A percentile compares a stretch with the other conserved stretches of the same genome.
phyloP scores from a whole-genome alignment of 1,140 invertebrate genomes.

The Melanaphis sacchari region DNA sequence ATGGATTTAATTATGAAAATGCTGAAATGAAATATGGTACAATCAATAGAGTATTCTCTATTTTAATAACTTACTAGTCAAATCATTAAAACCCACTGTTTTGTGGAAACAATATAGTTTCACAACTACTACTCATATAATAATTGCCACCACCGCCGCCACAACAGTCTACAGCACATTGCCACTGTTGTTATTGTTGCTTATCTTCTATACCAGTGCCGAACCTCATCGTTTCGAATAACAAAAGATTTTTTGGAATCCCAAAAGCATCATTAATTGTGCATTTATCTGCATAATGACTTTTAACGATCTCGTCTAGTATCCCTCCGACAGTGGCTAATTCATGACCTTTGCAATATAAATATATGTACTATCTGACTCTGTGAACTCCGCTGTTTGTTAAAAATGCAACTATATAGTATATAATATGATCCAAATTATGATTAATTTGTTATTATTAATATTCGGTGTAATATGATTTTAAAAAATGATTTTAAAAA shows the following conservation, averaged over 20 bases:
- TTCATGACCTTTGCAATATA: neutral
- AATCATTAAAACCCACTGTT: conserved; percentile 13
- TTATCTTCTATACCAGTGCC: neutral
- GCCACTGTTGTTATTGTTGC: neutral
- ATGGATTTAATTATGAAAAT: neutral
- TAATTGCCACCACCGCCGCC: neutral
- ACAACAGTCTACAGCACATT: neutral
- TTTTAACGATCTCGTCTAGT: conserved; percentile 48
- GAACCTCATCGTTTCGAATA: conserved; percentile 15
- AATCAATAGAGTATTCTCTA: neutral
- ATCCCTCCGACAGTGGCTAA: neutral
- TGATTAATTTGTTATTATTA: no score
- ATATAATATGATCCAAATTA: no score
- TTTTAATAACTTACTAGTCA: neutral
- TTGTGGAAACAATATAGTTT: neutral
- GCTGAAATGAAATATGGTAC: neutral
- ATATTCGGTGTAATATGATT: no score
- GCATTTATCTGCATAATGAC: conserved; percentile 46
- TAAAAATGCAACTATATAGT: no score
- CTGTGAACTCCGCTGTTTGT: no score
- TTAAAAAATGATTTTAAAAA: no score
- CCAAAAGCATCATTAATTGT: conserved; percentile 22
- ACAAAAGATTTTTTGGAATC: conserved; percentile 55
- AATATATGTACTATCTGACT: neutral
- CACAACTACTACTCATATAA: neutral